phyloP scores from a whole-genome alignment of 2,113 vertebrate species.

The Eolophus roseicapilla region DNA sequence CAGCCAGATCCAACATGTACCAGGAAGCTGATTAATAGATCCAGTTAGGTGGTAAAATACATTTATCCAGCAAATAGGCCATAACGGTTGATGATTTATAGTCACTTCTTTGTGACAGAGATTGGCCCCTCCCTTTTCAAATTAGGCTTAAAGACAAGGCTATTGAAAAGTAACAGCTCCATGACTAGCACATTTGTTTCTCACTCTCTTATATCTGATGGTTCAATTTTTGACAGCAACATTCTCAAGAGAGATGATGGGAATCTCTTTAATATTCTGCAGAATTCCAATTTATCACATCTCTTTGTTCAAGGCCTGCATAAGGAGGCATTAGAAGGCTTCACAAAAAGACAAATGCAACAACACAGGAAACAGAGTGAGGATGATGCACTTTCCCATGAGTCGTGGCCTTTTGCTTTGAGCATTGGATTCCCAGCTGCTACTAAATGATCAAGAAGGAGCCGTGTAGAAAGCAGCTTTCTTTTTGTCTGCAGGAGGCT shows the following conservation, averaged over 20 bases:
- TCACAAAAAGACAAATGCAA: background rate
- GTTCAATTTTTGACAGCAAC: background rate
- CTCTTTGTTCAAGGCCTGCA: background rate
- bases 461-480: background rate
- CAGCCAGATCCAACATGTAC: background rate
- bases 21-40: background rate
- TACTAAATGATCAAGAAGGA: background rate
- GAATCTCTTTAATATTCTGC: background rate
- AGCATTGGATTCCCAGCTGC: background rate
- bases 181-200: background rate
- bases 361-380: background rate
- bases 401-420: background rate
- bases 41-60: background rate
- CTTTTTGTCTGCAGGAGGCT: background rate
- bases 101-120: background rate
- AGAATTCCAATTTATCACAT: background rate
- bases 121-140: background rate
- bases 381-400: background rate
- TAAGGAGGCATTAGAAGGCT: background rate
- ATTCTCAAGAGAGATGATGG: background rate
- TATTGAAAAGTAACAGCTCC: background rate
- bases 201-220: background rate
- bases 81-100: background rate
- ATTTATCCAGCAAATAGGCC: background rate
- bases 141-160: background rate